Base-by-base conservation (phyloP, 1,140 invertebrate species). In the Magallana ariakensis region DNA sequence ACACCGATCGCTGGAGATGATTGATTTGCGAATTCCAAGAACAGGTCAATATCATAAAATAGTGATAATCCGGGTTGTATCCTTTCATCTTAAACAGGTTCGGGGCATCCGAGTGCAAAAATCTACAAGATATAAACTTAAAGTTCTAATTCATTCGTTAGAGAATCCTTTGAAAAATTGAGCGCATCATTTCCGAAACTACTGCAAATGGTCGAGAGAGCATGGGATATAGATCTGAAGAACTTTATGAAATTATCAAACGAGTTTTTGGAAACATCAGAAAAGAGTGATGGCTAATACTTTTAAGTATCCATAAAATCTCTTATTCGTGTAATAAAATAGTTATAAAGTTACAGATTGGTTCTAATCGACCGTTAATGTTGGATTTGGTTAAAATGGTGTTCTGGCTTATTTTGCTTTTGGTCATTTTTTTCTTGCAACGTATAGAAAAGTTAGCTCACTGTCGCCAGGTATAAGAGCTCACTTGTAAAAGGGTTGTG, bases 1-100 rank as follows among this genome's bases (percentile, higher is more conserved):
- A 75, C 33, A 46, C 22, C 22, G 22, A 13, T 75, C 26, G 13
- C 66, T 75, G 9, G 26, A 75, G 66, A 9, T 75, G 66, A 75
- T 75, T 75, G 66, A 26, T 75, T 75, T 26, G 22, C 22, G 66
- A 26, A 26, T 13, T 26, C 19, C 16, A 62, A 19, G 16, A n/a
- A 62, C 19, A 62, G 58, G 58, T 62, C 58, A 62, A 62, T 62
- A 62, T 62, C 58, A 62, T 62, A 62, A 19, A 62, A 62, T 62
- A 62, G 33, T 10, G 22, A 75, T 33, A 13, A 75, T 26, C 22
- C 22, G 22, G 22, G 10, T 26, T 75, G 22, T 13, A 75, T 75
- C 22, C 33, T 46, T 46, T 46, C 33, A 46, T 46, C 33, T 46
- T 46, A 46, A 46, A 46, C 33, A 46, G 33, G 33, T 46, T 46